Percentiles rank a stretch among this genome's conserved stretches.
phyloP scores from a whole-genome alignment of 2,797 vertebrate genomes.

The Lepus townsendii region DNA sequence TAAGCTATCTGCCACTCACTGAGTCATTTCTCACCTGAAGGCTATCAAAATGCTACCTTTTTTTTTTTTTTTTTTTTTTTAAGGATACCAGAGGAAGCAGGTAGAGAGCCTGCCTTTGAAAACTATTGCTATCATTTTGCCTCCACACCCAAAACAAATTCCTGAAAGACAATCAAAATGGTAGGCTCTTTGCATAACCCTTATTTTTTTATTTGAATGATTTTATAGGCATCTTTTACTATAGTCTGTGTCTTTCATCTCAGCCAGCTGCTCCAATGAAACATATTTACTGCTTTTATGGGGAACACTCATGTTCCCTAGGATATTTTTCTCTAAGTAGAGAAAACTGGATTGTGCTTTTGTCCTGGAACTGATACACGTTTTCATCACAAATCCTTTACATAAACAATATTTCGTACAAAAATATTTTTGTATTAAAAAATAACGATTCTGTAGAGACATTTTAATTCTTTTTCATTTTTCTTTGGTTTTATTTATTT shows the following conservation, averaged over 20 bases:
- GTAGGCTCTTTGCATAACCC: not conserved
- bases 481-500: no score
- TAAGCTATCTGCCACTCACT: not conserved
- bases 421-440: not conserved
- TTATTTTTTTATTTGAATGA: conserved; percentile 59
- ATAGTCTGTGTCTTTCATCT: not conserved
- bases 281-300: not conserved
- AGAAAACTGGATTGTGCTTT: not conserved
- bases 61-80: not conserved
- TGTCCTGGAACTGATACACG: not conserved
- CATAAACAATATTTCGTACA: not conserved
- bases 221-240: conserved; percentile 58
- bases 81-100: conserved; percentile 31
- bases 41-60: not conserved
- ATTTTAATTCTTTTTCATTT: no score
- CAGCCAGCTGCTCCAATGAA: conserved; percentile 15
- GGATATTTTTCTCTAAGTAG: conserved; percentile 17
- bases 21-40: not conserved
- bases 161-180: conserved; percentile 45
- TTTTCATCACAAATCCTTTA: conserved; percentile 10
- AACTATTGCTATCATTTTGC: not conserved
- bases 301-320: not conserved
- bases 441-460: not conserved
- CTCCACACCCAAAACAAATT: not conserved
- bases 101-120: conserved; percentile 39